Percentiles rank a stretch among this genome's conserved stretches.
Conservation (phyloP, 2,113 vertebrate genomes). For the Nansenia antarctica region DNA sequence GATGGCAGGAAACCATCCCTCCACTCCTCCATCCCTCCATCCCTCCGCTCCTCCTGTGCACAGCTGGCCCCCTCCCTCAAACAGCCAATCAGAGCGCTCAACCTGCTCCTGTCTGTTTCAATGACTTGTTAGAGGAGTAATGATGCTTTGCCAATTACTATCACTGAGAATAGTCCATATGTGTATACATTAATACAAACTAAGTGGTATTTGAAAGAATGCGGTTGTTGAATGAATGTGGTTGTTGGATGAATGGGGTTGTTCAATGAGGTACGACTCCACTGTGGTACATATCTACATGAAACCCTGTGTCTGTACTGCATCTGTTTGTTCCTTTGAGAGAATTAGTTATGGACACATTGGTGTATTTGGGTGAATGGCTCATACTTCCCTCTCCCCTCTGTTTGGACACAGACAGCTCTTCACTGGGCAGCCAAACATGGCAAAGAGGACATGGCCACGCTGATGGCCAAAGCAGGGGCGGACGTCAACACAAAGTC, state of each 20-base stretch:
- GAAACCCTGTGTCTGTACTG: background rate
- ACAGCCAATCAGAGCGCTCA: conserved; percentile 40
- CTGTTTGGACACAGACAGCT: conserved; percentile 65
- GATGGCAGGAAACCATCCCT: conserved; percentile 80
- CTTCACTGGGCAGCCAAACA: conserved; percentile 84
- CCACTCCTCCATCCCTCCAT: conserved; percentile 41
- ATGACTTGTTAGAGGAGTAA: conserved; percentile 18
- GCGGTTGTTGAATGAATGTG: no score
- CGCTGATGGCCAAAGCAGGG: conserved; percentile 68
- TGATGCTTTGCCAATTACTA: background rate
- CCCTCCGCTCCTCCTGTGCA: conserved; percentile 38
- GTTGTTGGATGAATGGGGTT: no score
- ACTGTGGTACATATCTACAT: background rate
- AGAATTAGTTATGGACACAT: background rate
- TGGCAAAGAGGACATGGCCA: conserved; percentile 76
- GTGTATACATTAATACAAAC: background rate
- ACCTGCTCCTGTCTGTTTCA: conserved; percentile 4
- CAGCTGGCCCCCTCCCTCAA: conserved; percentile 61
- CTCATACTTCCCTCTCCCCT: background rate
- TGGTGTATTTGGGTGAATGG: background rate
- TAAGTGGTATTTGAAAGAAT: background rate
- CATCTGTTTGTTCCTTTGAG: background rate
- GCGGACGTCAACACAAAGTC: conserved; percentile 79
- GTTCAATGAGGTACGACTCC: no score
- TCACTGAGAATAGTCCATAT: background rate